Percentiles rank a stretch among this genome's conserved stretches.
Conservation (phyloP, 2,113 vertebrate species). For the Lepus americanus region DNA sequence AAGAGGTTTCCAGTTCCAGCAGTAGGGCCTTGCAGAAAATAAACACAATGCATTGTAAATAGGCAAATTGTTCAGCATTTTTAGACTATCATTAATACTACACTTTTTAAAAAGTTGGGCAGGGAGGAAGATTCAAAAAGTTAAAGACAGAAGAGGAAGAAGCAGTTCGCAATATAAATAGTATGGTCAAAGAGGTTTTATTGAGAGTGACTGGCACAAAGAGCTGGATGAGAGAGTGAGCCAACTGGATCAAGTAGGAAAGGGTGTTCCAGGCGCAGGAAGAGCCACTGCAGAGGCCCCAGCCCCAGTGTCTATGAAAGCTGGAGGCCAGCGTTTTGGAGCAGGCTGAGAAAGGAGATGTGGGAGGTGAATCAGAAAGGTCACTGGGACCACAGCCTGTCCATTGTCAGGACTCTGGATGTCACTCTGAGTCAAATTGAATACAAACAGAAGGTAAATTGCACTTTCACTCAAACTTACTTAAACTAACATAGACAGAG, state of each 20-base stretch:
- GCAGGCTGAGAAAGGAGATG: background rate
- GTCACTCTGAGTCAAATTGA: background rate
- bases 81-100: background rate
- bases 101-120: background rate
- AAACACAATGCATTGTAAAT: background rate
- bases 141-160: background rate
- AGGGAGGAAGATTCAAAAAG: background rate
- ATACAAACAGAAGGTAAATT: background rate
- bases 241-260: background rate
- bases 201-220: background rate
- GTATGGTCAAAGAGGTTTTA: background rate
- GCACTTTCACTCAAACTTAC: background rate
- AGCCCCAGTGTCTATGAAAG: background rate
- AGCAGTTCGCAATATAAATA: background rate
- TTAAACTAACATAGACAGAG: background rate
- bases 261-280: background rate
- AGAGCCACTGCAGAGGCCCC: background rate
- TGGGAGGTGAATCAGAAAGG: rapidly evolving
- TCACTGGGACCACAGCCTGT: background rate
- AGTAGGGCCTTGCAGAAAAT: background rate
- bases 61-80: background rate
- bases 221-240: background rate
- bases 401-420: background rate
- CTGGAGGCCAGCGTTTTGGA: background rate
- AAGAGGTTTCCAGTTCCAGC: background rate